Percentiles rank a stretch among this genome's conserved stretches.
Evolutionary conservation across 2,113 vertebrate genomes (phyloP).

Genomic region (Seriola quinqueradiata): DNA sequence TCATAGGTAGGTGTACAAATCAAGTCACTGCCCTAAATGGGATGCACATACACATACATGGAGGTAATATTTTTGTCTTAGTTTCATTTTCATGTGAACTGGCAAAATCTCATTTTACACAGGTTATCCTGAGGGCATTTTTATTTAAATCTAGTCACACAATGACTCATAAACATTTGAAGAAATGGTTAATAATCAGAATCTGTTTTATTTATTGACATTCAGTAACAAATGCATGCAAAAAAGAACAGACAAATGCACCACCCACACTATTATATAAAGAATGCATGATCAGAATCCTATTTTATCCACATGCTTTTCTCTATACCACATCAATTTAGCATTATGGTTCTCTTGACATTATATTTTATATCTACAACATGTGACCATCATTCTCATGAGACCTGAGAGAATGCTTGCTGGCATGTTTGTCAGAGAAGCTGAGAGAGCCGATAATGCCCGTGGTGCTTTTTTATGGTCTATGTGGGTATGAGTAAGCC

Average conservation of each 20-base stretch:
- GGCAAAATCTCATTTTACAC: neutral
- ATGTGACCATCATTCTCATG: constrained; percentile 19
- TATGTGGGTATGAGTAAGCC: constrained; percentile 34
- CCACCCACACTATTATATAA: neutral
- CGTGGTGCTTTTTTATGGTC: constrained; percentile 38
- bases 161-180: neutral
- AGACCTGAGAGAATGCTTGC: constrained; percentile 2
- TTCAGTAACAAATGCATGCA: neutral
- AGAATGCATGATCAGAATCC: neutral
- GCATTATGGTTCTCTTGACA: neutral
- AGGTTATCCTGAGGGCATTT: neutral
- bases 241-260: neutral
- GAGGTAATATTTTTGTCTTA: too few relatives aligned
- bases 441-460: constrained; percentile 26
- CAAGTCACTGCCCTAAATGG: neutral
- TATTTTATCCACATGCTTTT: neutral
- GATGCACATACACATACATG: too few relatives aligned
- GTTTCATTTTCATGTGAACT: neutral
- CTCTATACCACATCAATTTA: neutral
- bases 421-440: constrained; percentile 31
- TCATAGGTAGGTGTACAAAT: neutral
- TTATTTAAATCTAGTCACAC: neutral
- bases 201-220: constrained; percentile 5
- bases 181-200: neutral
- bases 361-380: constrained; percentile 17